These are phyloP conservation scores for Ctenochaetus hawaiiensis DNA, from an alignment of 2,797 vertebrate genomes.

Conservation along the genomic window DNA sequence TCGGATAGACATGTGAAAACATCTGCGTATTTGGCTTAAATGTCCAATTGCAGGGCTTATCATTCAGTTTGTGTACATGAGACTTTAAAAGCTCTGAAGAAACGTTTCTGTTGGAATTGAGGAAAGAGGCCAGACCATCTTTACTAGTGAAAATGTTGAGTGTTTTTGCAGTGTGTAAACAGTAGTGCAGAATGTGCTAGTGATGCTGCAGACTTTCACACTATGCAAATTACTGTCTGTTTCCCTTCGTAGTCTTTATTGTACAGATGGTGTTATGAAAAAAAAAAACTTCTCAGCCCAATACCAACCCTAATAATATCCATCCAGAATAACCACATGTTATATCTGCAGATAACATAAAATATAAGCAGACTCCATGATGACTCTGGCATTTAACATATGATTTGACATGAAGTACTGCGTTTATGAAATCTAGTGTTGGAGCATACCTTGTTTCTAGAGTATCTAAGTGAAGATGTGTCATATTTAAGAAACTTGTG, in stretches of 20 bases:
- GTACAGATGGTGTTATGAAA: conserved; percentile 16
- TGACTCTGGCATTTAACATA: conserved; percentile 3
- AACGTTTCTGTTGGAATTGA: conserved; percentile 6
- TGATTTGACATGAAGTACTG: background rate
- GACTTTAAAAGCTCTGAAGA: conserved; percentile 6
- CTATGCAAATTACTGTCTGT: conserved; percentile 13
- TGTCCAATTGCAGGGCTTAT: background rate
- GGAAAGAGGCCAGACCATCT: background rate
- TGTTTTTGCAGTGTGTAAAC: conserved; percentile 16
- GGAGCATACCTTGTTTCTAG: conserved; percentile 20
- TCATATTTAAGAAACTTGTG: no score
- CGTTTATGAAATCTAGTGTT: conserved; percentile 22
- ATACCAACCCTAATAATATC: conserved; percentile 5
- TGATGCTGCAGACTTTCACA: conserved; percentile 42
- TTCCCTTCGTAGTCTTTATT: conserved; percentile 10
- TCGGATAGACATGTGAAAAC: conserved; percentile 27
- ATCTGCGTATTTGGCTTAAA: background rate
- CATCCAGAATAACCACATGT: conserved; percentile 4
- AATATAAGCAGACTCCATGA: conserved; percentile 24
- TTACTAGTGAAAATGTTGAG: conserved; percentile 20
- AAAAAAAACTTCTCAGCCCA: conserved; percentile 12
- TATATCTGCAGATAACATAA: conserved; percentile 17
- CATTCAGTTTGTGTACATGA: conserved; percentile 5
- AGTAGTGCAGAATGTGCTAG: conserved; percentile 13
- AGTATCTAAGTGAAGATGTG: background rate